phyloP scores from a whole-genome alignment of 2,888 invertebrate genomes.

The Sphaeridia pumilis region DNA sequence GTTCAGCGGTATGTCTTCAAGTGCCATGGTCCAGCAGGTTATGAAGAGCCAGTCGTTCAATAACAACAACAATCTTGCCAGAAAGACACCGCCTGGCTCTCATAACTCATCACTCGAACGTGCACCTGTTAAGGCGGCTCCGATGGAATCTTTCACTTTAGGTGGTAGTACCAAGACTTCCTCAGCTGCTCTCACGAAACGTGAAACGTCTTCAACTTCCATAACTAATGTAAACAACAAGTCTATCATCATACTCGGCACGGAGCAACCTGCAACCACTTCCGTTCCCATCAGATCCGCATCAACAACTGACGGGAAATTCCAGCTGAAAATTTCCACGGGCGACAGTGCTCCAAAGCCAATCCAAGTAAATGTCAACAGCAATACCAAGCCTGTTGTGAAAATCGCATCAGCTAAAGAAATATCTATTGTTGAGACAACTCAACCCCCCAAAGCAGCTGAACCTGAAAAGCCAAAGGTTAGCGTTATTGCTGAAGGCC shows the following conservation, averaged over 20 bases:
- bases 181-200: not conserved
- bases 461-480: not conserved
- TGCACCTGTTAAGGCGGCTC: not conserved
- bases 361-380: no score
- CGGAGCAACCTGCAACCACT: conserved; percentile 11
- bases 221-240: conserved; percentile 34
- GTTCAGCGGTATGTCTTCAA: conserved; percentile 8
- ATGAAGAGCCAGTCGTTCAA: conserved; percentile 22
- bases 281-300: no score
- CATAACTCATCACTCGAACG: not conserved
- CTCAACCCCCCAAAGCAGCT: not conserved
- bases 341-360: not conserved
- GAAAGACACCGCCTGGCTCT: conserved; percentile 29
- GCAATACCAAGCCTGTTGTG: not conserved
- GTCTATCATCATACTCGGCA: conserved; percentile 33
- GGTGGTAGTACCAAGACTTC: not conserved
- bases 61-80: conserved; percentile 19
- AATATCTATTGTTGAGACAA: not conserved
- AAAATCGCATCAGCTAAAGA: not conserved
- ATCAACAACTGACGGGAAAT: not conserved
- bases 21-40: conserved; percentile 32
- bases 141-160: not conserved
- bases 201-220: not conserved
- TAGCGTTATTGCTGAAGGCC: conserved; percentile 8
- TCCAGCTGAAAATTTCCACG: not conserved